These are phyloP conservation scores for Lasiurus cinereus DNA, from an alignment of 2,113 vertebrate species.

Conservation along the genomic window DNA sequence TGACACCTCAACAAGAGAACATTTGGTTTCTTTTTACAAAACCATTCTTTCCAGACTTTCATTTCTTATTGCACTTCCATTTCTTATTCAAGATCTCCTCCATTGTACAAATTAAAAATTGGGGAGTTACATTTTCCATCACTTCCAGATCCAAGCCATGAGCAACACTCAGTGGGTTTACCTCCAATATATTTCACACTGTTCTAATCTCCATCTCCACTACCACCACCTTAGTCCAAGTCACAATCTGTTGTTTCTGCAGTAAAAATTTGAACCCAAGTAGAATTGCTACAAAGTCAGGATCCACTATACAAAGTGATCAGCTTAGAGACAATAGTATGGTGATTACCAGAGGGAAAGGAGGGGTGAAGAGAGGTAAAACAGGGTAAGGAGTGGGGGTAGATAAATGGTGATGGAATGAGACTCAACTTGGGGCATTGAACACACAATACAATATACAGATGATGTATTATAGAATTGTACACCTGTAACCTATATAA, in stretches of 20 bases:
- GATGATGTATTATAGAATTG: too few species aligned
- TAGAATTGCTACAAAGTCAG: neutral
- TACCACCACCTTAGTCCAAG: neutral
- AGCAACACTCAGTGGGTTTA: neutral
- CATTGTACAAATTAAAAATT: neutral
- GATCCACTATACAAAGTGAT: neutral
- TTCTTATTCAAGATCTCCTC: neutral
- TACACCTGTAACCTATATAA: too few species aligned
- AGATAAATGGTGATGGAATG: neutral
- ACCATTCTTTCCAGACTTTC: neutral
- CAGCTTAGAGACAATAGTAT: neutral
- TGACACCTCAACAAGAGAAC: neutral
- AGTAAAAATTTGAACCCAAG: neutral
- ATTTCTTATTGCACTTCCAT: neutral
- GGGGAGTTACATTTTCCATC: neutral
- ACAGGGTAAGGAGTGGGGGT: neutral
- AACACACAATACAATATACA: too few species aligned
- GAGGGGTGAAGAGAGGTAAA: neutral
- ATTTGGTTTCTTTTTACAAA: slow-evolving; percentile 38
- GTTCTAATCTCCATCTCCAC: neutral
- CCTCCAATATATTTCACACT: neutral
- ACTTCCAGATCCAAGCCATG: neutral
- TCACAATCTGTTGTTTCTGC: neutral
- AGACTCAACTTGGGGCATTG: too few species aligned
- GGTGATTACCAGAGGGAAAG: neutral